Percentiles rank a stretch among this genome's conserved stretches.
Evolutionary conservation across 2,797 vertebrate genomes (phyloP).

Genomic region (Chaetodon trifasciatus): DNA sequence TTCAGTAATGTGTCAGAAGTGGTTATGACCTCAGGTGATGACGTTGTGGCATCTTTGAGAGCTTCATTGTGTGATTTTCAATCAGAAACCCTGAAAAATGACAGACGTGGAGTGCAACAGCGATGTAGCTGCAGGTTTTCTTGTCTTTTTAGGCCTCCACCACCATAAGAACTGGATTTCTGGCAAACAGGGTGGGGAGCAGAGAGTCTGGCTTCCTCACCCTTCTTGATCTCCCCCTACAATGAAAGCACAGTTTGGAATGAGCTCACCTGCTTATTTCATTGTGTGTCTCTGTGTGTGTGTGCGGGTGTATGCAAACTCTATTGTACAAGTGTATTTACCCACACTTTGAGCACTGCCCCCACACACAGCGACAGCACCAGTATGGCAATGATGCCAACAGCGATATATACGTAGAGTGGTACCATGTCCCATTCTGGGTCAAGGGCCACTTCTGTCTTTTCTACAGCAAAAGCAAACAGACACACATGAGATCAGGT

Average conservation of each 20-base stretch:
- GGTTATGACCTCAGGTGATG: background rate
- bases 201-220: constrained; percentile 49
- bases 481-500: background rate
- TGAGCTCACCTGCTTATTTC: background rate
- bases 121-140: background rate
- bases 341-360: constrained; percentile 59
- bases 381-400: constrained; percentile 36
- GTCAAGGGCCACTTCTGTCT: background rate
- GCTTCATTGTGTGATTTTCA: constrained; percentile 5
- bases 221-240: constrained; percentile 35
- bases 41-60: background rate
- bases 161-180: background rate
- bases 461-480: constrained; percentile 32
- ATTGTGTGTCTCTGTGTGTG: background rate
- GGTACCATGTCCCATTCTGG: constrained; percentile 6
- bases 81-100: background rate
- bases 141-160: constrained; percentile 3
- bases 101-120: background rate
- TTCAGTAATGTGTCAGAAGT: constrained; percentile 15
- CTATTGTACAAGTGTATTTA: background rate
- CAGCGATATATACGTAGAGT: constrained; percentile 28
- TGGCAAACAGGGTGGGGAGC: constrained; percentile 36
- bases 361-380: constrained; percentile 51
- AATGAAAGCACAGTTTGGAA: constrained; percentile 7
- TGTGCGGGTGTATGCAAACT: background rate